Conservation (phyloP, 2,888 invertebrate species). For the Limenitis camilla region DNA sequence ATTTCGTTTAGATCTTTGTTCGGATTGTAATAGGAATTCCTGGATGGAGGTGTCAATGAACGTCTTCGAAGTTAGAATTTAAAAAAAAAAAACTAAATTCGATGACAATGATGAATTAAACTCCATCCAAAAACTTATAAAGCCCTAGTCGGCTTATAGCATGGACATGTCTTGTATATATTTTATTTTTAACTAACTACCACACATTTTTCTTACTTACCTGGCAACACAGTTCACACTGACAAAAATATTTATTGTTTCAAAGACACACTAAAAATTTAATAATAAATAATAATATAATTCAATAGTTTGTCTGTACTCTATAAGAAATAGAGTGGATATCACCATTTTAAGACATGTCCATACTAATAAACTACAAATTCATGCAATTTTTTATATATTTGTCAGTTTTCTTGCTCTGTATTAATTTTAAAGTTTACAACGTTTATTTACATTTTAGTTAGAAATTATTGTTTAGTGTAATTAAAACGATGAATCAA, state of each 20-base stretch:
- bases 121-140: constrained; percentile 11
- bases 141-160: background rate
- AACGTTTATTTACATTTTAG: too few relatives aligned
- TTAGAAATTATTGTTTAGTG: too few relatives aligned
- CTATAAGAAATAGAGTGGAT: too few relatives aligned
- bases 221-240: constrained; percentile 1
- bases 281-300: too few relatives aligned
- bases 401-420: constrained; percentile 15
- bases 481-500: too few relatives aligned
- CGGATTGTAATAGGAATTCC: background rate
- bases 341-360: constrained; percentile 6
- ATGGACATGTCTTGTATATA: constrained; percentile 4
- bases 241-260: background rate
- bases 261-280: background rate
- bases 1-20: constrained; percentile 1
- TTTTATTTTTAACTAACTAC: background rate
- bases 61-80: background rate
- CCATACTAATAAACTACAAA: constrained; percentile 10
- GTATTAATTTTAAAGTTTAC: background rate
- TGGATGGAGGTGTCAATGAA: background rate
- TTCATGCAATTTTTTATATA: constrained; percentile 11
- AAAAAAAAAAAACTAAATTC: constrained; percentile 5
- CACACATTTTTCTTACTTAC: constrained; percentile 6
- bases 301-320: too few relatives aligned
- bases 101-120: background rate